A percentile compares a stretch with the other conserved stretches of the same genome.
Evolutionary conservation across 2,888 invertebrate species (phyloP).

Genomic region (Mylabris sibirica): DNA sequence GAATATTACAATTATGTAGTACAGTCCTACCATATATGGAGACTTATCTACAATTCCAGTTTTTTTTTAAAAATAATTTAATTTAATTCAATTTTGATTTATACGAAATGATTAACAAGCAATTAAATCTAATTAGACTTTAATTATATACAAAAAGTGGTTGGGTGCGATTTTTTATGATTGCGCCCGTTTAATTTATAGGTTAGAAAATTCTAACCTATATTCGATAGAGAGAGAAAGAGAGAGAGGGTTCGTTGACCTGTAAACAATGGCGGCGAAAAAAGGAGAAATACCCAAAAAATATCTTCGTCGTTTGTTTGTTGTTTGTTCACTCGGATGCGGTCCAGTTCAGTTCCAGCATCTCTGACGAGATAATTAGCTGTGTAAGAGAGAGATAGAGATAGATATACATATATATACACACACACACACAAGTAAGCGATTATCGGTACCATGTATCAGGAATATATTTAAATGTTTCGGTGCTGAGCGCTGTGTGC

Average conservation of each 20-base stretch:
- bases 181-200: neutral
- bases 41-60: no score
- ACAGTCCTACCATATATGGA: no score
- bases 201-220: neutral
- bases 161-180: no score
- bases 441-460: conserved; percentile 12
- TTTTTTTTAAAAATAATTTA: neutral
- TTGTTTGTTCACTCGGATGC: neutral
- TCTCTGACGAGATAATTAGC: conserved; percentile 8
- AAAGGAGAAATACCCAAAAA: neutral
- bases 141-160: no score
- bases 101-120: neutral
- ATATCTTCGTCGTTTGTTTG: neutral
- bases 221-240: neutral
- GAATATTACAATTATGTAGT: no score
- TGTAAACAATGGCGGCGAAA: neutral
- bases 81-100: neutral
- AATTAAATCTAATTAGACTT: neutral
- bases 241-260: neutral
- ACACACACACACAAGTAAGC: neutral
- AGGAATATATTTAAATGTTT: conserved; percentile 14
- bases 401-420: neutral
- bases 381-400: neutral
- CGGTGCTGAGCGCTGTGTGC: neutral
- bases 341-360: neutral